Base-by-base conservation (phyloP, 2,113 vertebrate genomes). In the Colistium nudipinnis region DNA sequence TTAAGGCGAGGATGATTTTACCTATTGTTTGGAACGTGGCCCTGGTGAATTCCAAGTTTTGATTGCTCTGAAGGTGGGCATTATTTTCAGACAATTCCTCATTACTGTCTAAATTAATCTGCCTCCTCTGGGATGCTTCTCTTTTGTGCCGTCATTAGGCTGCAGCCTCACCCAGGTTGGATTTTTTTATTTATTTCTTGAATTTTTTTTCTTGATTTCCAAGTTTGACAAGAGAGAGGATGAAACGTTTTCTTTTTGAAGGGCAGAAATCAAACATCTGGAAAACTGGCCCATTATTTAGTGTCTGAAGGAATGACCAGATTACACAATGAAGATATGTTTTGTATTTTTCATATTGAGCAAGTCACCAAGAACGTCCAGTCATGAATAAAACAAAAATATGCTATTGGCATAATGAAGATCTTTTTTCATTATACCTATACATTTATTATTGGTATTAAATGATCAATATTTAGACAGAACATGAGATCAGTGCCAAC, bases 51-150 rank as follows among this genome's bases (percentile, higher is more conserved):
- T 6, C 16, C 28, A 8, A 3, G 10, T 47, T 65, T 47, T 60
- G 47, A 78, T 66, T 61, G 62, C 55, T 22, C 3, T 1, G 7
- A 57, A 45, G 22, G 35, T 63, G 41, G 16, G 35, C 4, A 11
- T 59, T 52, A 30, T 60, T 70, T 38, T 61, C 47, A 68, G 38
- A 36, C 35, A 27, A 56, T 53, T 74, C 54, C 45, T 57, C 66
- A 36, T 64, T 39, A 55, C 31, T 11, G 16, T 33, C 8, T 53
- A 55, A 70, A 62, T 55, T n/a, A 56, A 56, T 68, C 14, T 14
- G 0, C 0, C n/a, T 38, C 12, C 53, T 59, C 66, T 5, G 47
- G 38, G 65, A 62, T 16, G 55, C 38, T 62, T 11, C 41, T 54
- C 45, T 44, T 12, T 44, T 62, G 24, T 28, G 41, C 3, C 16